These are phyloP conservation scores for Zosterops hypoxanthus DNA, from an alignment of 2,113 vertebrate species.

Conservation along the genomic window DNA sequence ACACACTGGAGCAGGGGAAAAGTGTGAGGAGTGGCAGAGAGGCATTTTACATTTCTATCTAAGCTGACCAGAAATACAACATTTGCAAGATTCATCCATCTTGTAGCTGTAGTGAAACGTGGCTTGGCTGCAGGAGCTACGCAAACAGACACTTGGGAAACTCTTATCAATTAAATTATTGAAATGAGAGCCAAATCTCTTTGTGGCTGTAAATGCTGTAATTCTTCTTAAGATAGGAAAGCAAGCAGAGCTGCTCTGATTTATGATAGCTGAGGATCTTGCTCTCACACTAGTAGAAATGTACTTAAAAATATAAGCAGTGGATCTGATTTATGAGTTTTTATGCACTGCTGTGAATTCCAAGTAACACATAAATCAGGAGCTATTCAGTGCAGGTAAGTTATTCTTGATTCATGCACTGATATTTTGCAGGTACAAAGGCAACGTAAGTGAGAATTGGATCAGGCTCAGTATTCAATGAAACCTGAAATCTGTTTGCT, in stretches of 20 bases:
- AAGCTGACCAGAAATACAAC: background rate
- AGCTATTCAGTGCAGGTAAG: background rate
- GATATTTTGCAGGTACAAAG: background rate
- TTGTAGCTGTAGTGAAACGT: background rate
- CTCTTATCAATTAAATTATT: constrained; percentile 20
- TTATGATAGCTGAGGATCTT: constrained; percentile 21
- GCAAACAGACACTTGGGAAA: background rate
- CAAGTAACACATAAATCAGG: constrained; percentile 12
- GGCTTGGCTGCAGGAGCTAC: background rate
- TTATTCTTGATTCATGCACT: background rate
- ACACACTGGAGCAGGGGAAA: background rate
- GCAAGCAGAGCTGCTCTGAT: constrained; percentile 21
- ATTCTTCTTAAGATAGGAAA: background rate
- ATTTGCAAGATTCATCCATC: background rate
- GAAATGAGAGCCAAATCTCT: constrained; percentile 28
- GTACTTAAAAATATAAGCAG: constrained; percentile 28
- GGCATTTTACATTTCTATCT: background rate
- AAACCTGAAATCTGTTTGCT: background rate
- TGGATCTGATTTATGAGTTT: background rate
- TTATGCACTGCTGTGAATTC: background rate
- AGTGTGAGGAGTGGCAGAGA: background rate
- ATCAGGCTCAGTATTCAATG: background rate
- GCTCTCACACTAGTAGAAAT: background rate
- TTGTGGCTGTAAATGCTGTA: background rate
- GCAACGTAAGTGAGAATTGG: background rate